phyloP scores from a whole-genome alignment of 30 jellyfish, hydroid and myxozoan genomes.

The Mastigias papua region DNA sequence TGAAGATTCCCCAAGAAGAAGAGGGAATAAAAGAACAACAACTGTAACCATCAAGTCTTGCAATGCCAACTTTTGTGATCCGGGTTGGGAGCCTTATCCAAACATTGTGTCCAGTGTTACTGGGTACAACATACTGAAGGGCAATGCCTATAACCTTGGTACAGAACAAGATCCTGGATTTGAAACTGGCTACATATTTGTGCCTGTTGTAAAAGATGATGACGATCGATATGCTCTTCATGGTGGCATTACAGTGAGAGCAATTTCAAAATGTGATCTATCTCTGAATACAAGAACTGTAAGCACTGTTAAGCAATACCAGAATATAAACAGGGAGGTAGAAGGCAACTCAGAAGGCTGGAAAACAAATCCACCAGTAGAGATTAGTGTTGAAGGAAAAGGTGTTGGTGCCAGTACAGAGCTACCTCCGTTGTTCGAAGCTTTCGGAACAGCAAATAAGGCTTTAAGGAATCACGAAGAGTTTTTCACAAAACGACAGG shows the following conservation, averaged over 20 bases:
- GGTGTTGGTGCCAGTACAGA: conserved; percentile 55
- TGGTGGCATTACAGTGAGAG: conserved; percentile 21
- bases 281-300: background rate
- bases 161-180: conserved; percentile 50
- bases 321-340: conserved; percentile 11
- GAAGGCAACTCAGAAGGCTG: conserved; percentile 2
- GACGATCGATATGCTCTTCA: conserved; percentile 29
- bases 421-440: conserved; percentile 60
- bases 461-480: conserved; percentile 25
- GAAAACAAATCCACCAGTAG: conserved; percentile 36
- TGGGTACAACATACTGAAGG: conserved; percentile 66
- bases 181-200: conserved; percentile 25
- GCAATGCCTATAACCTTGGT: conserved; percentile 19
- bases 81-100: conserved; percentile 57
- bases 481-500: conserved; percentile 26
- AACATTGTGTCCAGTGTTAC: conserved; percentile 51
- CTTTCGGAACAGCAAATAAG: conserved; percentile 12
- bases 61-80: conserved; percentile 32
- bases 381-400: background rate
- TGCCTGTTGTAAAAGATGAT: conserved; percentile 27
- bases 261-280: background rate
- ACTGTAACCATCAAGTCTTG: background rate
- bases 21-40: conserved; percentile 2
- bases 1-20: background rate
- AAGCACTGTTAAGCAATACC: conserved; percentile 8